Conservation (phyloP, 2,113 vertebrate genomes). For the Crotalus horridus region DNA sequence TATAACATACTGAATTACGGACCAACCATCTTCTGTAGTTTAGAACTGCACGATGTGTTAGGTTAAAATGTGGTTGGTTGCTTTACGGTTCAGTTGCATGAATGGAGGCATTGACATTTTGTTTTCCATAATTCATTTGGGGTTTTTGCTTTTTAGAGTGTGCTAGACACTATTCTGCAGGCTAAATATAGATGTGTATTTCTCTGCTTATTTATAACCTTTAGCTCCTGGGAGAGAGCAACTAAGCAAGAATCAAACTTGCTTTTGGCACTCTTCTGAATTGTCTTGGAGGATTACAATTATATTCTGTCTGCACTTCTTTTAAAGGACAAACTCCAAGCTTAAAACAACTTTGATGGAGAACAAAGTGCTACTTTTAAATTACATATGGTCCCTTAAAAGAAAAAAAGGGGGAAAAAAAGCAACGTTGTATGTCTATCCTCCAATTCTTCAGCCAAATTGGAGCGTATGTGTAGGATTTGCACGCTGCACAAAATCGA, state of each 20-base stretch:
- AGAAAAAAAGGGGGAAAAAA: too few species aligned
- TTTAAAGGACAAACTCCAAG: not conserved
- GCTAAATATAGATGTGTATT: constrained; percentile 51
- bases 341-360: not conserved
- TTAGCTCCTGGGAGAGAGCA: constrained; percentile 31
- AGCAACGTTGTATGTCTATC: too few species aligned
- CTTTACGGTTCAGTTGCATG: not conserved
- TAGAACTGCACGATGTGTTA: not conserved
- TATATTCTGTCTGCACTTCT: not conserved
- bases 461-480: not conserved
- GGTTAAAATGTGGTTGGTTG: not conserved
- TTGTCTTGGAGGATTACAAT: not conserved
- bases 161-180: not conserved
- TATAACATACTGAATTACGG: not conserved
- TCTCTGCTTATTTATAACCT: constrained; percentile 37
- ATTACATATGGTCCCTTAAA: not conserved
- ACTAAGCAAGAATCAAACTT: constrained; percentile 36
- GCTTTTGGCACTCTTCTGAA: not conserved
- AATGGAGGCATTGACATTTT: not conserved
- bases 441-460: too few species aligned
- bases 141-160: not conserved
- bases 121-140: not conserved
- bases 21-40: not conserved
- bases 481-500: not conserved
- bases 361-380: not conserved